These are phyloP conservation scores for Drosophila robusta DNA, from an alignment of 2,888 invertebrate species.

Conservation along the genomic window DNA sequence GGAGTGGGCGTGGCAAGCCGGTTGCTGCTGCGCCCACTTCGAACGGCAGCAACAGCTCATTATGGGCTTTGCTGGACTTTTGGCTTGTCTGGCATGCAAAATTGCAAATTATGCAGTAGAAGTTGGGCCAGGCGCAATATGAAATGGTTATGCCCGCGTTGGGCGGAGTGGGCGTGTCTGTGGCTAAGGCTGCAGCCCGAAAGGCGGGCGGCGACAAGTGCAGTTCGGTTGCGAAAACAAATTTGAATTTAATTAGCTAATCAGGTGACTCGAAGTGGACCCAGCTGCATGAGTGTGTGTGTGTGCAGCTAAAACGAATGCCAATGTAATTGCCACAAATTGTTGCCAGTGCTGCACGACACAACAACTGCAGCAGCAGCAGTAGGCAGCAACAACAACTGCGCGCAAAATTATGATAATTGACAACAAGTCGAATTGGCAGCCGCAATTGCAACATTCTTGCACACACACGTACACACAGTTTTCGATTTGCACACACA, in stretches of 20 bases:
- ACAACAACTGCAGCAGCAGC: constrained; percentile 19
- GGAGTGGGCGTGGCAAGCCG: constrained; percentile 24
- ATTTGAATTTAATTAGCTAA: constrained; percentile 65
- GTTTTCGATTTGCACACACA: background rate
- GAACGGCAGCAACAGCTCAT: constrained; percentile 15
- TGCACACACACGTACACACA: constrained; percentile 2
- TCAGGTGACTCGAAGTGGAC: constrained; percentile 16
- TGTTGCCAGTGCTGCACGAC: constrained; percentile 41
- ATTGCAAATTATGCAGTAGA: constrained; percentile 51
- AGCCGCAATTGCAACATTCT: constrained; percentile 49
- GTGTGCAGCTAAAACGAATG: constrained; percentile 39
- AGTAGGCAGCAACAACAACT: constrained; percentile 15
- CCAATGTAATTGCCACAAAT: constrained; percentile 65
- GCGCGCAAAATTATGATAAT: constrained; percentile 63
- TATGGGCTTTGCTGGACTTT: constrained; percentile 6
- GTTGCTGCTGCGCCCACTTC: constrained; percentile 18
- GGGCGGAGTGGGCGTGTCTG: constrained; percentile 34
- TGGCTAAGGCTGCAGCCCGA: constrained; percentile 4
- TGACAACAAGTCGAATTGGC: constrained; percentile 51
- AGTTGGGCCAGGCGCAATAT: constrained; percentile 13
- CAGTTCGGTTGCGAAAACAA: constrained; percentile 34
- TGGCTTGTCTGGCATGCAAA: constrained; percentile 37
- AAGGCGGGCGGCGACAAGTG: constrained; percentile 55
- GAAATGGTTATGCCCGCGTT: constrained; percentile 10
- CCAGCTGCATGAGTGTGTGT: constrained; percentile 9